phyloP scores from a whole-genome alignment of 2,888 invertebrate genomes.

The Dioctria linearis region DNA sequence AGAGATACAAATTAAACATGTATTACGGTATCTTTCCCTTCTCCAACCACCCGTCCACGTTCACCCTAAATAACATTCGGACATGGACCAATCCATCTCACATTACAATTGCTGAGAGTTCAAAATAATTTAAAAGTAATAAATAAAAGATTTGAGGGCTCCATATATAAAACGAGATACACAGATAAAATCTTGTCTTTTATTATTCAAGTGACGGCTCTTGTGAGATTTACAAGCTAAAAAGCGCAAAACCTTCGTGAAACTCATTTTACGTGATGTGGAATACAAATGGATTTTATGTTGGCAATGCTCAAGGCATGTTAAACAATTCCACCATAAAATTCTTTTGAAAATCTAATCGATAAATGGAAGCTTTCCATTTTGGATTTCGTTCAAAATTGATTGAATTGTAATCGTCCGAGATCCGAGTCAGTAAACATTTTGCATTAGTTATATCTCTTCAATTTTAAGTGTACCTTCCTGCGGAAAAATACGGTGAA shows the following conservation, averaged over 20 bases:
- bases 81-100: no score
- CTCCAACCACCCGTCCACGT: no score
- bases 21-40: no score
- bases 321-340: not conserved
- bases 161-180: not conserved
- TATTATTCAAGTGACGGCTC: constrained; percentile 28
- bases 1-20: no score
- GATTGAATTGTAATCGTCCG: not conserved
- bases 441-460: no score
- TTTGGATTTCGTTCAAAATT: not conserved
- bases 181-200: not conserved
- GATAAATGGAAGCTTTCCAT: not conserved
- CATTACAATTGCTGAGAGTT: no score
- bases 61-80: no score
- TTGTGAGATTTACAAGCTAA: constrained; percentile 20
- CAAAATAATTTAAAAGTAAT: constrained; percentile 1
- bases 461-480: no score
- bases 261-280: constrained; percentile 31
- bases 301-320: not conserved
- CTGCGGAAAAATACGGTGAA: no score
- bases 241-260: constrained; percentile 26
- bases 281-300: constrained; percentile 25
- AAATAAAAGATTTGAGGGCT: constrained; percentile 2
- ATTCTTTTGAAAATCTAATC: not conserved
- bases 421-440: no score